Evolutionary conservation across 1,140 invertebrate species (phyloP).

Genomic region (Colletes latitarsis): DNA sequence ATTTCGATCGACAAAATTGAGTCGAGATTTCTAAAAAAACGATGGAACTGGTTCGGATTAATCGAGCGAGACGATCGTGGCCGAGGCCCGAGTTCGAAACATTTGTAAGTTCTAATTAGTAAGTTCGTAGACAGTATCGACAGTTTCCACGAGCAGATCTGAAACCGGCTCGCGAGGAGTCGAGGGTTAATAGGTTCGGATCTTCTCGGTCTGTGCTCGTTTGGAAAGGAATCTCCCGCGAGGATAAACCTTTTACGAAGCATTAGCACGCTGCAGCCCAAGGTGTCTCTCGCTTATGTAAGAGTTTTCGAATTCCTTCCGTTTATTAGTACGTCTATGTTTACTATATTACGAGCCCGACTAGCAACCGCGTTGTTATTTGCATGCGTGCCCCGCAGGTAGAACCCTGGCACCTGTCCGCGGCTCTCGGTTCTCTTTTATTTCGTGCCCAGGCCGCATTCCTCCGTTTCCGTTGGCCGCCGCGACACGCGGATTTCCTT

Average conservation of each 20-base stretch:
- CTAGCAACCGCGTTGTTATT: not conserved
- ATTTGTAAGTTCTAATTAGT: not conserved
- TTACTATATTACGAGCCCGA: conserved; percentile 13
- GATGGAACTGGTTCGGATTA: no score
- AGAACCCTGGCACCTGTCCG: conserved; percentile 38
- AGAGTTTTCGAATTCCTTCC: conserved; percentile 25
- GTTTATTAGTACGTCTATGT: conserved; percentile 42
- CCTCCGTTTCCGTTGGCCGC: conserved; percentile 24
- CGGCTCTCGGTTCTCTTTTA: not conserved
- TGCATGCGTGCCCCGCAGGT: conserved; percentile 1
- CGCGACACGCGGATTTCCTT: conserved; percentile 34
- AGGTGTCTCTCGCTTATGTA: conserved; percentile 8
- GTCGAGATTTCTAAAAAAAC: no score
- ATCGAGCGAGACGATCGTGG: no score
- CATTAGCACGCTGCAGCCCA: conserved; percentile 12
- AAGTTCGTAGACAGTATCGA: no score
- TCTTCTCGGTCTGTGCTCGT: not conserved
- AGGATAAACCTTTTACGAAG: conserved; percentile 20
- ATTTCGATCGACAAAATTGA: no score
- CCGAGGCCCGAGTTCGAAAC: no score
- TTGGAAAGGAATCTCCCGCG: not conserved
- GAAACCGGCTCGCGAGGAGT: no score
- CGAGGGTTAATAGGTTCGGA: no score
- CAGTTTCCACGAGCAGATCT: no score
- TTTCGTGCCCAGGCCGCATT: conserved; percentile 22